Evolutionary conservation across 2,113 vertebrate species (phyloP).

Genomic region (Phaethornis superciliosus): DNA sequence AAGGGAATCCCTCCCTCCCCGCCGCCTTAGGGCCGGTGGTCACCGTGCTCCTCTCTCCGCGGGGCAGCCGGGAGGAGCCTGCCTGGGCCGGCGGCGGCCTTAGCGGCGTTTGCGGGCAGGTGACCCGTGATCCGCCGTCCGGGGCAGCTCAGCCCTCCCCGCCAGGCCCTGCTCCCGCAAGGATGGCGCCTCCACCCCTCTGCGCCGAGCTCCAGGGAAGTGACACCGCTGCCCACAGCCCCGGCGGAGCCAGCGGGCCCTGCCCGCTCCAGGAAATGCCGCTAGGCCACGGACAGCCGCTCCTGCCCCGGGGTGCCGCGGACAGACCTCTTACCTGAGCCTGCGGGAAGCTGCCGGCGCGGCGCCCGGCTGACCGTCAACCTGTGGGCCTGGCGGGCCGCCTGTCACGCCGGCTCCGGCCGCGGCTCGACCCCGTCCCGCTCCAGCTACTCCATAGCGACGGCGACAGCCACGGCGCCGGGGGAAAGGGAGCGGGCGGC

Average conservation of each 20-base stretch:
- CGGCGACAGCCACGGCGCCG: background rate
- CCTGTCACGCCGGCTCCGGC: background rate
- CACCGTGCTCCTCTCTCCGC: background rate
- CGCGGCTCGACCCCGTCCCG: background rate
- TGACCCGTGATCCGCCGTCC: background rate
- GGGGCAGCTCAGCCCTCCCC: background rate
- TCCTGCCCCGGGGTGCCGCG: background rate
- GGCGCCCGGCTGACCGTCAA: background rate
- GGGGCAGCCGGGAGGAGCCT: background rate
- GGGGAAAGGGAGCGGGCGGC: background rate
- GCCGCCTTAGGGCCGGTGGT: background rate
- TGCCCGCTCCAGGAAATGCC: background rate
- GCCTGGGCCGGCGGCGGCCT: background rate
- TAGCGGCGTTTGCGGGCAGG: background rate
- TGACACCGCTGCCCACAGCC: background rate
- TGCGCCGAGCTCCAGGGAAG: no score
- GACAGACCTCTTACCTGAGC: slow-evolving; percentile 56
- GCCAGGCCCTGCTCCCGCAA: background rate
- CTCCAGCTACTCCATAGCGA: slow-evolving; percentile 40
- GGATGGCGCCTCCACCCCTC: background rate
- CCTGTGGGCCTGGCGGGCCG: background rate
- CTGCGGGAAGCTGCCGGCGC: slow-evolving; percentile 9
- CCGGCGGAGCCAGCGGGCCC: background rate
- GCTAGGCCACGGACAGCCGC: background rate
- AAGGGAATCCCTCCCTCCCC: no score